phyloP scores from a whole-genome alignment of 2,113 vertebrate genomes.

The Hemiscyllium ocellatum region DNA sequence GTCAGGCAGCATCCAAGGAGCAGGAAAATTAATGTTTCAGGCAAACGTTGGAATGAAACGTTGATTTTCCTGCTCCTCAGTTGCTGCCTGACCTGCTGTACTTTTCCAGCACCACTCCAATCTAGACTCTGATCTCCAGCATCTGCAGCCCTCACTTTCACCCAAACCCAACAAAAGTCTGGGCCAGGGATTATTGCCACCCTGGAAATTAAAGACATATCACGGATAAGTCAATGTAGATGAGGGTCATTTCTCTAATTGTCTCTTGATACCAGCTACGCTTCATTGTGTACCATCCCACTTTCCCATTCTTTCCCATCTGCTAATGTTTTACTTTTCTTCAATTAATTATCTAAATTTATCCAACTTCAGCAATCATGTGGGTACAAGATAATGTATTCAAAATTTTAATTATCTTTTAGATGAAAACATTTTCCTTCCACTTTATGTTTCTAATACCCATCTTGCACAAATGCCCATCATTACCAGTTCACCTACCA shows the following conservation, averaged over 20 bases:
- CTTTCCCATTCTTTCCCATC: not conserved
- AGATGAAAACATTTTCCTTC: not conserved
- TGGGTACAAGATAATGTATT: not conserved
- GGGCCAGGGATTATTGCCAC: not conserved
- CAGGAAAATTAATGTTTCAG: too few relatives aligned
- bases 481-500: not conserved
- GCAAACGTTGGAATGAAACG: too few relatives aligned
- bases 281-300: not conserved
- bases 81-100: too few relatives aligned
- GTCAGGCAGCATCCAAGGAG: too few relatives aligned
- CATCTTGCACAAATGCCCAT: not conserved
- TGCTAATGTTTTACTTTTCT: not conserved
- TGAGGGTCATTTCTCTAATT: too few relatives aligned
- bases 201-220: not conserved
- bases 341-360: not conserved
- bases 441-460: not conserved
- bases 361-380: not conserved
- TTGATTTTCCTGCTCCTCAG: too few relatives aligned
- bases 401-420: not conserved
- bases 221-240: not conserved
- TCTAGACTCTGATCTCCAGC: too few relatives aligned
- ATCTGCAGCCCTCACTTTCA: too few relatives aligned
- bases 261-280: not conserved
- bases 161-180: not conserved
- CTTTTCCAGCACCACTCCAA: too few relatives aligned